A percentile compares a stretch with the other conserved stretches of the same genome.
phyloP scores from a whole-genome alignment of 1,140 invertebrate species.

The Cydia pomonella region DNA sequence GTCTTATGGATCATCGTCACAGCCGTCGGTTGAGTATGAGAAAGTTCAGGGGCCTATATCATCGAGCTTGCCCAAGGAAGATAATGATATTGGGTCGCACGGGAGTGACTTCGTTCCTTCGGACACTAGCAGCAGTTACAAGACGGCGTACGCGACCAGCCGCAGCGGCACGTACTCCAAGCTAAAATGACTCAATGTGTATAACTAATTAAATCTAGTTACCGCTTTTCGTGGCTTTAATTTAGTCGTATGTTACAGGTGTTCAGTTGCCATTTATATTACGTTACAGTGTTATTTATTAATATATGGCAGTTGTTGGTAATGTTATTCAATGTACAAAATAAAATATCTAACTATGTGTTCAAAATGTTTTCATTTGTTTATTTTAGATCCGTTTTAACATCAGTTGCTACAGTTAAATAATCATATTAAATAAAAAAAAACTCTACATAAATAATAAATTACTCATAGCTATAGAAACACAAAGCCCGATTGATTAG shows the following conservation, averaged over 20 bases:
- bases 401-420: no score
- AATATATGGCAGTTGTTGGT: conserved; percentile 15
- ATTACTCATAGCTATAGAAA: no score
- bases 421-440: no score
- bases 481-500: no score
- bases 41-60: conserved; percentile 52
- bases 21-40: conserved; percentile 59
- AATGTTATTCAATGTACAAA: conserved; percentile 21
- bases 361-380: background rate
- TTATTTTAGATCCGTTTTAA: background rate
- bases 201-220: background rate
- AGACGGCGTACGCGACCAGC: conserved; percentile 51
- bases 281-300: conserved; percentile 29
- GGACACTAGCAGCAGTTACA: conserved; percentile 55
- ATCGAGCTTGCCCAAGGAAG: conserved; percentile 56
- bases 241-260: conserved; percentile 24
- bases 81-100: conserved; percentile 55
- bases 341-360: conserved; percentile 8
- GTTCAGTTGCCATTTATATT: conserved; percentile 25
- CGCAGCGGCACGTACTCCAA: conserved; percentile 50
- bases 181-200: conserved; percentile 43
- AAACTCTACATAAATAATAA: no score
- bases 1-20: conserved; percentile 48
- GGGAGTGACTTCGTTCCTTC: conserved; percentile 59
- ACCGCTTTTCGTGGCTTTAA: conserved; percentile 14